Conservation (phyloP, 2,113 vertebrate species). For the Coptodon rendalli region DNA sequence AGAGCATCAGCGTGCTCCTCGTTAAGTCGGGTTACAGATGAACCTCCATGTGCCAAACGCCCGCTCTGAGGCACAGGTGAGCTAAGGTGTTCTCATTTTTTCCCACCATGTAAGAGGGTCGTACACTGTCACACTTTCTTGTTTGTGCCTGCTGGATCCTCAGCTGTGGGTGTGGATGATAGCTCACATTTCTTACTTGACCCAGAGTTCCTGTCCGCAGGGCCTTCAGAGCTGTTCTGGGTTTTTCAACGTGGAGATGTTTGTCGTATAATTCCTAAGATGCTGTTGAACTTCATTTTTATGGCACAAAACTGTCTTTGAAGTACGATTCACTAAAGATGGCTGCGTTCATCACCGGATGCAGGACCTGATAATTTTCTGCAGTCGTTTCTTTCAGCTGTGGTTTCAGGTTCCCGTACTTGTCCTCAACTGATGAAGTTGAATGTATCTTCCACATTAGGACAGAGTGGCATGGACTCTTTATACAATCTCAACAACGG, state of each 20-base stretch:
- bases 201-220: background rate
- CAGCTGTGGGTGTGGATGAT: background rate
- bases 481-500: fast-evolving
- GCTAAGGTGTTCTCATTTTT: fast-evolving
- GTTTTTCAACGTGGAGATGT: background rate
- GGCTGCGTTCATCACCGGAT: background rate
- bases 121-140: background rate
- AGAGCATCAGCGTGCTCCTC: background rate
- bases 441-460: background rate
- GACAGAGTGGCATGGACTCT: background rate
- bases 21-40: background rate
- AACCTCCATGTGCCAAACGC: background rate
- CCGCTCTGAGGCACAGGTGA: background rate
- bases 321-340: background rate
- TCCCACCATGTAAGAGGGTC: background rate
- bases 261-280: background rate
- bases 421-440: fast-evolving
- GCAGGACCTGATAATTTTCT: background rate
- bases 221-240: background rate
- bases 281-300: background rate
- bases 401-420: background rate
- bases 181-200: background rate
- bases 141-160: background rate
- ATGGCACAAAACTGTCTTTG: background rate
- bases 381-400: background rate